Conservation (phyloP, 2,797 vertebrate genomes). For the Cercopithecus neglectus region DNA sequence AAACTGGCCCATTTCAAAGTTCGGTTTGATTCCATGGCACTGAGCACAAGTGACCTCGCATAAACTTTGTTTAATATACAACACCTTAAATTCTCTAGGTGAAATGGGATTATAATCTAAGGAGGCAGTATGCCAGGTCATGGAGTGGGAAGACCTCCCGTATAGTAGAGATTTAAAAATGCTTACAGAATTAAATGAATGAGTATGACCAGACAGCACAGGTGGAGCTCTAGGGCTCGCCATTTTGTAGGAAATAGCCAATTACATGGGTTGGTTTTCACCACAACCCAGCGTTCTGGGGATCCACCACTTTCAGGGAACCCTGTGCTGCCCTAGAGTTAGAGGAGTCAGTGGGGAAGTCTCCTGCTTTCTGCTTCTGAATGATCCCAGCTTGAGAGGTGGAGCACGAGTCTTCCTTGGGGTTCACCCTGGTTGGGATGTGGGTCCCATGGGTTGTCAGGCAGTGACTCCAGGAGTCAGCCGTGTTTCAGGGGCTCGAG, state of each 20-base stretch:
- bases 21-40: background rate
- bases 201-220: background rate
- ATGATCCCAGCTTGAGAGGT: background rate
- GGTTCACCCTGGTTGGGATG: background rate
- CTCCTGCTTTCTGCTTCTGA: background rate
- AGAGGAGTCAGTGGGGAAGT: background rate
- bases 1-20: background rate
- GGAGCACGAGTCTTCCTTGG: background rate
- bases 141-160: background rate
- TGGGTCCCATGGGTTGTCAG: background rate
- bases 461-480: background rate
- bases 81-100: background rate
- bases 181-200: background rate
- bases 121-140: too few relatives aligned
- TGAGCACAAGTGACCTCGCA: background rate
- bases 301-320: background rate
- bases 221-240: background rate
- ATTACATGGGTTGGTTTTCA: background rate
- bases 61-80: background rate
- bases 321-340: background rate
- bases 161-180: background rate
- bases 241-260: background rate
- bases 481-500: background rate
- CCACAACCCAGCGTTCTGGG: background rate
- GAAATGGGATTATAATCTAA: background rate